Evolutionary conservation across 2,888 invertebrate species (phyloP), one percentile per base, ranked within the genome.

Genomic region (Zygogramma bicolorata): DNA sequence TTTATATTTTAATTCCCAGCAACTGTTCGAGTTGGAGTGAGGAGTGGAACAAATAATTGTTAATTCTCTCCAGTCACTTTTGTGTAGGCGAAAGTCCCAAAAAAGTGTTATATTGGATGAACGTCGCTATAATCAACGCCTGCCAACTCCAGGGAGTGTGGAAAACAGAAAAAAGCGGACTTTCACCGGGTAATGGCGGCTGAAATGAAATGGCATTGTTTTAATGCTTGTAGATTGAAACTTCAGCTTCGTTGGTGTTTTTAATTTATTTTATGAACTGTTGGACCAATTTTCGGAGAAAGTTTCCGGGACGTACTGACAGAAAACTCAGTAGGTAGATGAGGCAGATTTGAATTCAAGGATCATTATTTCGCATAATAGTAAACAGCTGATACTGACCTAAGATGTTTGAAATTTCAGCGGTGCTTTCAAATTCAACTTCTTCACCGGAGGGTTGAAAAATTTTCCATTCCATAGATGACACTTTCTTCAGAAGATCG

Each of bases 1-100:
- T 73, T 75, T 67, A 73, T 75, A 75, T 73, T 75, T 73, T 68
- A 75, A 68, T 62, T 62, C 49, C 68, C 68, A 31, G 68, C 65
- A 70, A 73, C 65, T 72, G 70, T 62, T 65, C 25, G 27, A 53
- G 53, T 25, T 73, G 71, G n/a, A 73, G 75, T 71, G 73, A 69
- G 57, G 71, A 75, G 75, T 73, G 73, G 73, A 66, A 65, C 63
- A 62, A 73, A 71, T 62, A 68, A 65, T 74, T 71, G 71, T 74
- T 74, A 68, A 68, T 70, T 70, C 65, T 59, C 65, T 57, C 65
- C 70, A 65, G 58, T 65, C 70, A 70, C 70, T 70, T 70, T 70
- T 70, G 58, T 42, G 18, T 53, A 25, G 20, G 46, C 46, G 46
- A 22, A 10, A 46, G 46, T 18, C 46, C 20, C 46, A 46, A 46